Evolutionary conservation across 2,113 vertebrate species (phyloP).

Genomic region (Noctilio leporinus): DNA sequence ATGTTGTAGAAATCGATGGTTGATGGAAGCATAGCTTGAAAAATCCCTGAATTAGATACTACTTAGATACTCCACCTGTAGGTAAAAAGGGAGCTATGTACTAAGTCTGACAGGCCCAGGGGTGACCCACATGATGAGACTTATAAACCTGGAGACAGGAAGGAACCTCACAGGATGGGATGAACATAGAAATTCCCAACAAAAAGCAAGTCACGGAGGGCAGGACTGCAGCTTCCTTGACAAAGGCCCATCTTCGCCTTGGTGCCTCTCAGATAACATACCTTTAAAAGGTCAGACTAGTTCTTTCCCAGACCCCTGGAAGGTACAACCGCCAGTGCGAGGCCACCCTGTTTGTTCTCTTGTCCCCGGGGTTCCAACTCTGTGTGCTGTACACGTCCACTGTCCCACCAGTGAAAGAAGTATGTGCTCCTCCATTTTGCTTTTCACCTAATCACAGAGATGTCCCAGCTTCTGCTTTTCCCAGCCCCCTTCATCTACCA

Average conservation of each 20-base stretch:
- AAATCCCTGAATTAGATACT: background rate
- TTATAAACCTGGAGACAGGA: background rate
- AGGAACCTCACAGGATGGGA: background rate
- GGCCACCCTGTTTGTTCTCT: background rate
- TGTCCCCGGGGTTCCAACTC: fast-evolving
- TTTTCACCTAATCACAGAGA: background rate
- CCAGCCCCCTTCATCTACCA: background rate
- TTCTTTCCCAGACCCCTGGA: background rate
- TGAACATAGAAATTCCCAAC: background rate
- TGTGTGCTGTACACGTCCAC: background rate
- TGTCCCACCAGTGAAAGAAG: background rate
- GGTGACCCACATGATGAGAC: too few species aligned
- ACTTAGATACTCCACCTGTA: background rate
- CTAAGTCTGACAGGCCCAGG: background rate
- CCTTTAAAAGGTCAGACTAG: background rate
- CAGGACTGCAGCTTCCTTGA: background rate
- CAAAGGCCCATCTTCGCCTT: background rate
- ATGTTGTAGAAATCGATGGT: background rate
- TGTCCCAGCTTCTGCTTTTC: background rate
- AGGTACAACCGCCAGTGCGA: background rate
- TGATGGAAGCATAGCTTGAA: background rate
- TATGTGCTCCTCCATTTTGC: background rate
- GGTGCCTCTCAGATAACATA: background rate
- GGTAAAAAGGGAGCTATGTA: background rate
- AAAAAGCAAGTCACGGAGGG: background rate